Conservation (phyloP, 2,113 vertebrate genomes). For the Eolophus roseicapilla region DNA sequence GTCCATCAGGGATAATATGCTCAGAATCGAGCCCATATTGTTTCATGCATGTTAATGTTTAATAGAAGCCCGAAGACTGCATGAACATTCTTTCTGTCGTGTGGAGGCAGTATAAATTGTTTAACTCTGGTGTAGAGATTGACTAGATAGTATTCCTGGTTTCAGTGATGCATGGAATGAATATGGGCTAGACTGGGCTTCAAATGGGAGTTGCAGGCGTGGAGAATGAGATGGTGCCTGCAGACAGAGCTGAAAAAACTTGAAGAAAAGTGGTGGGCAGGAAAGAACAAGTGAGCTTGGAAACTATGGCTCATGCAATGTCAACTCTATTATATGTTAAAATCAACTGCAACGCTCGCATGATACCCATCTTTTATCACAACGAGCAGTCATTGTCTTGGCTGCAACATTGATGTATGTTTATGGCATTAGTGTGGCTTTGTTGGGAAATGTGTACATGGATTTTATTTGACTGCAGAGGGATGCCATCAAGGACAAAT, state of each 20-base stretch:
- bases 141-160: not conserved
- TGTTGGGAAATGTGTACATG: not conserved
- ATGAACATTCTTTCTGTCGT: not conserved
- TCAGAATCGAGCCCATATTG: not conserved
- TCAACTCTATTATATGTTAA: not conserved
- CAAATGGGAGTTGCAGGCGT: slow-evolving; percentile 7
- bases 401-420: not conserved
- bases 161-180: not conserved
- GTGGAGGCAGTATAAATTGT: not conserved
- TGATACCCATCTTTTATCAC: not conserved
- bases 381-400: not conserved
- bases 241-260: not conserved
- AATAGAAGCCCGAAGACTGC: not conserved
- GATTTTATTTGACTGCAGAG: slow-evolving; percentile 8
- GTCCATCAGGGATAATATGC: not conserved
- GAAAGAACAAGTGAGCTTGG: not conserved
- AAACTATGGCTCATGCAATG: not conserved
- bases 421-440: not conserved
- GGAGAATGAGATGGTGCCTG: not conserved
- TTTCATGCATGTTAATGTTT: not conserved
- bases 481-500: slow-evolving; percentile 16
- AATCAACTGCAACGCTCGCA: not conserved
- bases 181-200: not conserved
- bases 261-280: not conserved
- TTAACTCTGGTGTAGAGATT: not conserved